phyloP scores from a whole-genome alignment of 2,113 vertebrate species.

The Phaethon lepturus region DNA sequence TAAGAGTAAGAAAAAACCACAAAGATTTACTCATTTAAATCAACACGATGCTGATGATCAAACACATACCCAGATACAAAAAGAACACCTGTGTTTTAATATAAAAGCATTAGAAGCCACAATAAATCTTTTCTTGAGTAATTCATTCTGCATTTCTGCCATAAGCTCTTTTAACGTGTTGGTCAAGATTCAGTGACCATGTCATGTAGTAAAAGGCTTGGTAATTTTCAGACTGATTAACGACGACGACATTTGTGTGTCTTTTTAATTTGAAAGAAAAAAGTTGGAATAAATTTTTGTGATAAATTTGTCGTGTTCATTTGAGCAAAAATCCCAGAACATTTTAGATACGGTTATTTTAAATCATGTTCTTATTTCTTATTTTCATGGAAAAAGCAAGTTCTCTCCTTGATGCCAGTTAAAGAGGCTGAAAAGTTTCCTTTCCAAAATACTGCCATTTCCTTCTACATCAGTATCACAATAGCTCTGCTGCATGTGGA shows the following conservation, averaged over 20 bases:
- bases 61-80: not conserved
- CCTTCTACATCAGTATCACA: not conserved
- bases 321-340: not conserved
- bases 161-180: not conserved
- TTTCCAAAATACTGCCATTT: not conserved
- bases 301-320: not conserved
- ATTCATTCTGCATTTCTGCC: not conserved
- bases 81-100: not conserved
- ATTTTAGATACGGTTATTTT: not conserved
- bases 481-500: not conserved
- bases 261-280: not conserved
- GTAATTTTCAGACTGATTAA: not conserved
- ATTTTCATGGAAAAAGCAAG: not conserved
- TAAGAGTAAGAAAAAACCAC: slow-evolving; percentile 54
- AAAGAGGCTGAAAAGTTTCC: not conserved
- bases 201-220: not conserved
- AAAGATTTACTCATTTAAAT: not conserved
- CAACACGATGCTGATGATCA: not conserved
- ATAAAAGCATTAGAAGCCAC: not conserved
- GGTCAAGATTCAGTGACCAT: not conserved
- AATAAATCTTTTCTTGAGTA: not conserved
- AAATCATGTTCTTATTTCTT: not conserved
- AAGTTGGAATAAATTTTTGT: not conserved
- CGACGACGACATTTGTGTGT: fast-evolving
- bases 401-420: not conserved